A percentile compares a stretch with the other conserved stretches of the same genome.
Conservation (phyloP, 2,113 vertebrate genomes). For the Apaloderma vittatum region DNA sequence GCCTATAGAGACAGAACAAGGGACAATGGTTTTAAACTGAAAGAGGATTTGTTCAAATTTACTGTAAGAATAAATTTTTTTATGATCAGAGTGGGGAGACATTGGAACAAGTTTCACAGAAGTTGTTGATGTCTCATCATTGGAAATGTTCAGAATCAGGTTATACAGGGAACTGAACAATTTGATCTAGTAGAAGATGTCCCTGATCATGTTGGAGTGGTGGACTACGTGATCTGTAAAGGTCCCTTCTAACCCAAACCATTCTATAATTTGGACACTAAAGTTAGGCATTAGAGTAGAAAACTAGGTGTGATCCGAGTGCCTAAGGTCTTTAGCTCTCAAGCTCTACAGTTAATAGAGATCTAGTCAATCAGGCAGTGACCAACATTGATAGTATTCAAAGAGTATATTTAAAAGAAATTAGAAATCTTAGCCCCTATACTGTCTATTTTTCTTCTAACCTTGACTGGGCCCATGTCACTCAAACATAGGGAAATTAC, state of each 20-base stretch:
- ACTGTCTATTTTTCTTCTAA: not conserved
- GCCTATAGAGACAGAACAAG: not conserved
- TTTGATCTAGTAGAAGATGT: not conserved
- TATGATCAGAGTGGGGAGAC: rapidly evolving
- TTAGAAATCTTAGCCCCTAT: not conserved
- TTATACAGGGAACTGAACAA: rapidly evolving
- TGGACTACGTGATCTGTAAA: not conserved
- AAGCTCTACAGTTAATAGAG: not conserved
- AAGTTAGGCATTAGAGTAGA: not conserved
- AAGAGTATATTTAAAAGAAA: not conserved
- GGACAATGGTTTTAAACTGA: not conserved
- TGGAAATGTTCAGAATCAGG: not conserved
- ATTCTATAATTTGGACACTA: not conserved
- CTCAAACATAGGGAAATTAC: too few species aligned
- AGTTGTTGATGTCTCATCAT: too few species aligned
- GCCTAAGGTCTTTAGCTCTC: not conserved
- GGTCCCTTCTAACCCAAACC: not conserved
- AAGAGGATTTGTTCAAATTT: not conserved
- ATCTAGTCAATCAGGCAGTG: not conserved
- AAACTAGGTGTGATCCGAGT: rapidly evolving
- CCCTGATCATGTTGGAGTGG: rapidly evolving
- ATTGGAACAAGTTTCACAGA: not conserved
- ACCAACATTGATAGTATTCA: not conserved
- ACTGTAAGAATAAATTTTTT: not conserved
- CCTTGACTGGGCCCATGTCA: not conserved